These are phyloP conservation scores for Aphodius granarius DNA, from an alignment of 2,888 invertebrate genomes.

Conservation along the genomic window DNA sequence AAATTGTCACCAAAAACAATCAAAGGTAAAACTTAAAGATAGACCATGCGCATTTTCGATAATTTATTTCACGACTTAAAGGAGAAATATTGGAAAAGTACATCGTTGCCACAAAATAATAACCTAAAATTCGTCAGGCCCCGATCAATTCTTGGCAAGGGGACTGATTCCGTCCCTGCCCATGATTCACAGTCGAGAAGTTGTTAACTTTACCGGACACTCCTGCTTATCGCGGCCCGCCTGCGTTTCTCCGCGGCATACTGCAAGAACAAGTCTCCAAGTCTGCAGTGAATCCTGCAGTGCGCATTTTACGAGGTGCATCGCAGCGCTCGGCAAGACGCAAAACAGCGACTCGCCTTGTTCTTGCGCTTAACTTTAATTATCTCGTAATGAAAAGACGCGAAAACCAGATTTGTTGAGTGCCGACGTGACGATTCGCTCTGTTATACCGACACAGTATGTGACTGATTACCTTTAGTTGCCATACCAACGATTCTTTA, in stretches of 20 bases:
- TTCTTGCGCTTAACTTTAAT: slow-evolving; percentile 1
- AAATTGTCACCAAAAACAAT: no score
- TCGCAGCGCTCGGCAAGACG: background rate
- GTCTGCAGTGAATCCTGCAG: background rate
- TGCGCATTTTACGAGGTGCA: background rate
- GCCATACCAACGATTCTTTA: no score
- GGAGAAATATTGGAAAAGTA: no score
- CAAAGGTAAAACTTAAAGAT: no score
- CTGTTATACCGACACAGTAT: background rate
- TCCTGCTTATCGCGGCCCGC: background rate
- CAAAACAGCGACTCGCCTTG: background rate
- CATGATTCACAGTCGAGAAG: background rate
- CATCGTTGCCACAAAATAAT: no score
- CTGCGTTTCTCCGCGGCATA: background rate
- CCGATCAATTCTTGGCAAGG: background rate
- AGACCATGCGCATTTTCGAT: no score
- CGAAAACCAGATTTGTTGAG: slow-evolving; percentile 13
- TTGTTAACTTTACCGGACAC: background rate
- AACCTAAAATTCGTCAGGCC: background rate
- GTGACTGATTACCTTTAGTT: background rate
- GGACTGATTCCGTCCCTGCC: background rate
- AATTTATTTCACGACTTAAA: no score
- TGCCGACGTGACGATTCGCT: slow-evolving; percentile 5
- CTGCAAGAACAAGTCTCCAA: background rate
- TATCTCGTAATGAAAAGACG: slow-evolving; percentile 11